Evolutionary conservation across 2,113 vertebrate genomes (phyloP).

Genomic region (Regulus satrapa): DNA sequence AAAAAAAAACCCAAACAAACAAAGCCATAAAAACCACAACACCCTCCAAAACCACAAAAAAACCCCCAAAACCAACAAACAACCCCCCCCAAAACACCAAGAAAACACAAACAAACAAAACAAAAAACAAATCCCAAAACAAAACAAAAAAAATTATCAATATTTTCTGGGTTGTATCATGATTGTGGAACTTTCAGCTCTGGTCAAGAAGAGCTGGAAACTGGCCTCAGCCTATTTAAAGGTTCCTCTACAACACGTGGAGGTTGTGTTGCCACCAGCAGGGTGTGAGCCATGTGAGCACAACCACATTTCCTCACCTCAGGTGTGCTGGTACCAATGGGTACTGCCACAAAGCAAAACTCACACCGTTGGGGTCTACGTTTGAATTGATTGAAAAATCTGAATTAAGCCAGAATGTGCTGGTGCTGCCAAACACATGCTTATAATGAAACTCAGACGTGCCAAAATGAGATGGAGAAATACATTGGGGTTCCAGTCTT

Average conservation of each 20-base stretch:
- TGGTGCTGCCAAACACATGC: not conserved
- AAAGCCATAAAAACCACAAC: too few species aligned
- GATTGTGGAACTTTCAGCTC: not conserved
- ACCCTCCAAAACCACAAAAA: not conserved
- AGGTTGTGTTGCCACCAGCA: not conserved
- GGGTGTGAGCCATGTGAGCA: not conserved
- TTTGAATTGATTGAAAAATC: not conserved
- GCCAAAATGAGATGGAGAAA: not conserved
- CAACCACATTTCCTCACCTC: not conserved
- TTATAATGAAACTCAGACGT: not conserved
- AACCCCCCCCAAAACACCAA: too few species aligned
- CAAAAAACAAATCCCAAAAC: accelerated
- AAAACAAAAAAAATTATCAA: accelerated
- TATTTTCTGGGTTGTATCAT: not conserved
- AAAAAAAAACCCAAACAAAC: not conserved
- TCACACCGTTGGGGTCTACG: not conserved
- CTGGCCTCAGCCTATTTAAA: not conserved
- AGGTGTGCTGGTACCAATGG: not conserved
- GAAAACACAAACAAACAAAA: not conserved
- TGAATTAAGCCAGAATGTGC: not conserved
- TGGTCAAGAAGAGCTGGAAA: not conserved
- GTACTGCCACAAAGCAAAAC: not conserved
- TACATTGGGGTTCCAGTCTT: not conserved
- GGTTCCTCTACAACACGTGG: accelerated
- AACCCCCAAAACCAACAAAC: not conserved